phyloP scores from a whole-genome alignment of 2,113 vertebrate species.

The Catharus minimus region DNA sequence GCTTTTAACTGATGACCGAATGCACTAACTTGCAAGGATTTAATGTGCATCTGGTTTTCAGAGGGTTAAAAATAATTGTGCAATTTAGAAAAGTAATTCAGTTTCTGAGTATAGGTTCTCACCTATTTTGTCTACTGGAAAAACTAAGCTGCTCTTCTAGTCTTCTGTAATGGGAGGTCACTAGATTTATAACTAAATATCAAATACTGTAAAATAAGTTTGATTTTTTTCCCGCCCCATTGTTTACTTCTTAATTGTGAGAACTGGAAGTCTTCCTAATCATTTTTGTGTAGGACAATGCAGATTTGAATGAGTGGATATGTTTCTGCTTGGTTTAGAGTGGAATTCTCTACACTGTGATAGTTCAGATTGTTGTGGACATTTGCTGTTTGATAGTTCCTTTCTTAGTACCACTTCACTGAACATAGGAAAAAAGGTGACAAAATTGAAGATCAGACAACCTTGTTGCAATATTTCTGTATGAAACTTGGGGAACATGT shows the following conservation, averaged over 20 bases:
- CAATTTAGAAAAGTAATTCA: not conserved
- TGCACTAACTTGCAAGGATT: not conserved
- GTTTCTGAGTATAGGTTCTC: not conserved
- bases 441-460: not conserved
- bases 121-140: not conserved
- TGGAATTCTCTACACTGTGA: not conserved
- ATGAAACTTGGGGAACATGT: not conserved
- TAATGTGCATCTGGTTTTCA: not conserved
- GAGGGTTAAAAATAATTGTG: not conserved
- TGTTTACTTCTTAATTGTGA: not conserved
- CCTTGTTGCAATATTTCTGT: accelerated
- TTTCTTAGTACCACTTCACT: not conserved
- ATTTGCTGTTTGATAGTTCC: not conserved
- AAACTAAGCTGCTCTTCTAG: not conserved
- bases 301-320: not conserved
- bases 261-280: not conserved
- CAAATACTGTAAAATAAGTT: not conserved
- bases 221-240: not conserved
- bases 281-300: not conserved
- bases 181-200: not conserved
- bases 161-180: not conserved
- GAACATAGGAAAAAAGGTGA: not conserved
- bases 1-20: not conserved
- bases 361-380: not conserved
- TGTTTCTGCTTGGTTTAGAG: not conserved